These are phyloP conservation scores for Sterrhoptilus dennistouni DNA, from an alignment of 2,113 vertebrate genomes.

Conservation along the genomic window DNA sequence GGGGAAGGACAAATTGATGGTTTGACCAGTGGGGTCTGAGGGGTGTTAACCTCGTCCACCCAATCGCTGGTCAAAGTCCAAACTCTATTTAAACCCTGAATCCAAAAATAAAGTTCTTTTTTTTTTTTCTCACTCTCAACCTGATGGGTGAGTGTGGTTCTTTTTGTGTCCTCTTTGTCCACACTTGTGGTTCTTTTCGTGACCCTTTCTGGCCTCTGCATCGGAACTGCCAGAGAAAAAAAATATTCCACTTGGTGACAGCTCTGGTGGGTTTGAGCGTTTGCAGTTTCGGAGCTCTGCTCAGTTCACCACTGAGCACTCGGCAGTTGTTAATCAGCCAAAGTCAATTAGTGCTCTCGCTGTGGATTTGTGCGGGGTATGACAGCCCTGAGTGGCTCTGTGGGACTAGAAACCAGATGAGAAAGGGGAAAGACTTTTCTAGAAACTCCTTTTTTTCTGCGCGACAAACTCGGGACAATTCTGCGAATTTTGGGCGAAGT, in stretches of 20 bases:
- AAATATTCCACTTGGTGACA: not conserved
- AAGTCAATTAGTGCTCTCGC: constrained; percentile 28
- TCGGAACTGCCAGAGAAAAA: not conserved
- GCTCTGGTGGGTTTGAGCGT: not conserved
- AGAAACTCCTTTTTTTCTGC: not conserved
- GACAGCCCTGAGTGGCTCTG: not conserved
- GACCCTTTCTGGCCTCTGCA: not conserved
- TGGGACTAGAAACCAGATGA: not conserved
- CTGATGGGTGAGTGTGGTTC: no score
- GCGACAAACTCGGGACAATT: not conserved
- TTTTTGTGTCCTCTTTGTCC: no score
- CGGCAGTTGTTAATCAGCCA: constrained; percentile 11
- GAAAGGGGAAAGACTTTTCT: not conserved
- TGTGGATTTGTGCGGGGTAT: not conserved
- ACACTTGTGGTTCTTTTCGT: no score
- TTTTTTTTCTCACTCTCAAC: no score
- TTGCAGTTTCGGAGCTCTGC: not conserved
- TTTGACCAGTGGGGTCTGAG: no score
- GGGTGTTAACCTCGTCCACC: no score
- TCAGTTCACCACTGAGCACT: not conserved
- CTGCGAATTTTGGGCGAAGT: not conserved
- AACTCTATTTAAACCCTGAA: no score
- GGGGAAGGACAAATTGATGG: no score
- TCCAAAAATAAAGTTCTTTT: no score
- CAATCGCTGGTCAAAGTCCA: no score